These are phyloP conservation scores for Peromyscus polionotus DNA, from an alignment of 2,113 vertebrate species.

Conservation along the genomic window DNA sequence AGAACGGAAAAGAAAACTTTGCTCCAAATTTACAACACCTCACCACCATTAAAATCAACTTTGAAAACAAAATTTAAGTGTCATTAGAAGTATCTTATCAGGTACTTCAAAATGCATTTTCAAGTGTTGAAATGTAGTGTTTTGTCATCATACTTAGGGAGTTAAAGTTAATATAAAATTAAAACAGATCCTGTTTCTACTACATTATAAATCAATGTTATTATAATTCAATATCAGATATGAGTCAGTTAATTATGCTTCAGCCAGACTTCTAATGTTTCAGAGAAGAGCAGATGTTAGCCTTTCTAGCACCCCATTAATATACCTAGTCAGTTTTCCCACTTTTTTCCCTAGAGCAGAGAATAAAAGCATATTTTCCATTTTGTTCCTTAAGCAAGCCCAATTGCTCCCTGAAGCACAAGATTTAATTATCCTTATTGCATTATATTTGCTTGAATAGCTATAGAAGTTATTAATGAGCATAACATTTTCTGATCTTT, in stretches of 20 bases:
- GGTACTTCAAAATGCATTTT: constrained; percentile 44
- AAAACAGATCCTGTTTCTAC: not conserved
- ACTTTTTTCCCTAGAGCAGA: constrained; percentile 51
- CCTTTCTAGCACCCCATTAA: constrained; percentile 64
- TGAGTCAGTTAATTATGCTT: constrained; percentile 66
- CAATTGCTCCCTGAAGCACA: constrained; percentile 73
- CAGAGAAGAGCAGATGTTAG: constrained; percentile 74
- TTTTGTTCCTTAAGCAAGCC: constrained; percentile 76
- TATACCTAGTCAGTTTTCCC: constrained; percentile 68
- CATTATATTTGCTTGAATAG: constrained; percentile 81
- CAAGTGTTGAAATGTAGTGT: not conserved
- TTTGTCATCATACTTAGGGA: constrained; percentile 29
- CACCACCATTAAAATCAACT: constrained; percentile 12
- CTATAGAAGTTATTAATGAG: constrained; percentile 79
- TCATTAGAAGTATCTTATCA: constrained; percentile 27
- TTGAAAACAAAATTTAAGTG: constrained; percentile 51
- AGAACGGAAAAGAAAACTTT: not conserved
- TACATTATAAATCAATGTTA: constrained; percentile 51
- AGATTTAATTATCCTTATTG: constrained; percentile 83
- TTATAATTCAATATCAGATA: constrained; percentile 62
- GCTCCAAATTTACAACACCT: not conserved
- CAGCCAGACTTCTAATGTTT: constrained; percentile 53
- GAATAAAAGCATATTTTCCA: constrained; percentile 76
- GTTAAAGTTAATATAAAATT: constrained; percentile 64
- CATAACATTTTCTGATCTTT: constrained; percentile 80